Base-by-base conservation (phyloP, 2,113 vertebrate species). In the Miniopterus natalensis region DNA sequence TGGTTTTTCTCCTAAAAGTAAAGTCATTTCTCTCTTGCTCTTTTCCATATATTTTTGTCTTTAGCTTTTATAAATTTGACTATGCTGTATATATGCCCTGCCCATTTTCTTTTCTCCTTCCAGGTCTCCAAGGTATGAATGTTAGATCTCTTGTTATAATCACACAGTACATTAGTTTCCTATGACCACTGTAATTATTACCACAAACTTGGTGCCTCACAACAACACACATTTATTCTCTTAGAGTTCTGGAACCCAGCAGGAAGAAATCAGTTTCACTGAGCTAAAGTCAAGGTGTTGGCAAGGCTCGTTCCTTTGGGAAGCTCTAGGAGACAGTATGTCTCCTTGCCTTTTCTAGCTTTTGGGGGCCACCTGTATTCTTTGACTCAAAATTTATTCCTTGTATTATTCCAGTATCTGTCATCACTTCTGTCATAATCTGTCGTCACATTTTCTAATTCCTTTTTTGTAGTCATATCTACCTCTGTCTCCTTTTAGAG, bases 11-110 rank as follows among this genome's bases (percentile, higher is more conserved):
- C 40, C 11, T 75, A 2, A 65, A 84, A 3, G 1, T 61, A 51
- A 92, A 61, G 2, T 57, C 29, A 55, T 61, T 91, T 88, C 8
- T 74, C 8, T 53, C 7, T 93, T 79, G 8, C 31, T 68, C 8
- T 65, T 84, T 75, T 66, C 4, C 55, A 42, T 20, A 71, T 29
- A 18, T n/a, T 74, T 78, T 88, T 61, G 15, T 42, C 45, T 63
- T 92, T 23, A 66, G 23, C 79, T 84, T 95, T 96, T 14, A 79
- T 91, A 92, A 88, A 47, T 78, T 74, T 95, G 27, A 90, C 36
- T 23, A 18, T 70, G 3, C 42, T 51, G 1, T 70, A 0, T 68
- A 10, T 81, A 17, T 40, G 25, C 13, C 13, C 10, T 36, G 8
- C 53, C 29, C 27, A n/a, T 40, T 88, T 84, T 74, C 40, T 95